Conservation (phyloP, 2,797 vertebrate species). For the Bufotes viridis region DNA sequence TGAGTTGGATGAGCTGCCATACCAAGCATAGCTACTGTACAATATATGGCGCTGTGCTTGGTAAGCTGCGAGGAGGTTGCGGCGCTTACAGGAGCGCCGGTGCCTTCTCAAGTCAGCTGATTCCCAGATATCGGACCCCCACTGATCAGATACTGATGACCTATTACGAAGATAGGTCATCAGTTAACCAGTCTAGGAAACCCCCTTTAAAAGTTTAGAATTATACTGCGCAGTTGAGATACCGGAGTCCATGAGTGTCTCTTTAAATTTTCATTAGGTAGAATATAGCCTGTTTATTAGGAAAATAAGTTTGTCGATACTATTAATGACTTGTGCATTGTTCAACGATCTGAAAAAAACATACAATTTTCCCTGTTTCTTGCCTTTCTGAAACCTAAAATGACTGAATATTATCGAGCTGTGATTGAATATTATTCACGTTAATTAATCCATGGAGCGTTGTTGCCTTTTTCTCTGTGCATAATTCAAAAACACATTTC, state of each 20-base stretch:
- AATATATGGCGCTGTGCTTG: too few relatives aligned
- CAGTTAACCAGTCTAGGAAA: too few relatives aligned
- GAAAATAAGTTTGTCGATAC: background rate
- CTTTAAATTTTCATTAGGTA: background rate
- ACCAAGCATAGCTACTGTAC: too few relatives aligned
- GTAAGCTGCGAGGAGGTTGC: too few relatives aligned
- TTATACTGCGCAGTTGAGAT: background rate
- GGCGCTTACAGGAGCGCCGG: too few relatives aligned
- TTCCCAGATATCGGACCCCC: too few relatives aligned
- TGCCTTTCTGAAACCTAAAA: slow-evolving; percentile 27
- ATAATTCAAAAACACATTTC: slow-evolving; percentile 12
- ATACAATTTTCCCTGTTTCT: slow-evolving; percentile 34
- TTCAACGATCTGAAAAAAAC: background rate
- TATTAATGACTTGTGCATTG: slow-evolving; percentile 21
- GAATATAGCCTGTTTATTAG: background rate
- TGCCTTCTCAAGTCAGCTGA: too few relatives aligned
- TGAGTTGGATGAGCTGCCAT: too few relatives aligned
- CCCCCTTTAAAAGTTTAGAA: background rate
- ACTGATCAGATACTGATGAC: too few relatives aligned
- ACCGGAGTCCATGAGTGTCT: background rate
- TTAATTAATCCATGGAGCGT: slow-evolving; percentile 26
- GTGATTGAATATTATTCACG: slow-evolving; percentile 36
- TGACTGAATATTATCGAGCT: slow-evolving; percentile 12
- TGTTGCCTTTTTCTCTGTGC: slow-evolving; percentile 20
- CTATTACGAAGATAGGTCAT: too few relatives aligned